These are phyloP conservation scores for Sebastes paucispinis DNA, from an alignment of 2,797 vertebrate species.

Conservation along the genomic window DNA sequence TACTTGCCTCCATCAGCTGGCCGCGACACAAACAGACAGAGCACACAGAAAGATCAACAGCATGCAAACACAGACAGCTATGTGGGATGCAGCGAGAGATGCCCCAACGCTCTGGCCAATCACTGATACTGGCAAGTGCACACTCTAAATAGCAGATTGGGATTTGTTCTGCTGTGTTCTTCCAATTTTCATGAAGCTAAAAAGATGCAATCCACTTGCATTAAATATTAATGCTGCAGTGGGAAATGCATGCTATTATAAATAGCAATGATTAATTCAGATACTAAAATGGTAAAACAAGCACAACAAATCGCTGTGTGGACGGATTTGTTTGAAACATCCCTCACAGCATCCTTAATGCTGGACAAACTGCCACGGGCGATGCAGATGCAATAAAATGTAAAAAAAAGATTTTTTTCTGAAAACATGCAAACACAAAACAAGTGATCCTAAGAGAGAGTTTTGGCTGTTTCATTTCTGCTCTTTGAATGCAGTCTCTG, in stretches of 20 bases:
- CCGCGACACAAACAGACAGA: constrained; percentile 72
- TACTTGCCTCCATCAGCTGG: constrained; percentile 84
- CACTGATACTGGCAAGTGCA: constrained; percentile 22
- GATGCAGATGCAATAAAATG: not conserved
- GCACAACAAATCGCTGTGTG: not conserved
- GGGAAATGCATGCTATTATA: not conserved
- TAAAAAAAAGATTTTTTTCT: not conserved
- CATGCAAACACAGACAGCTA: constrained; percentile 52
- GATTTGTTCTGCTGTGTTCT: not conserved
- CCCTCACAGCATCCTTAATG: not conserved
- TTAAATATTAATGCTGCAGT: not conserved
- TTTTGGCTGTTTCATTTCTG: constrained; percentile 7
- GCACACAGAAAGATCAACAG: constrained; percentile 60
- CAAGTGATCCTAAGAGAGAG: not conserved
- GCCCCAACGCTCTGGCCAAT: constrained; percentile 11
- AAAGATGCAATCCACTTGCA: not conserved
- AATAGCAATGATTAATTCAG: not conserved
- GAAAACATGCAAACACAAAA: constrained; percentile 17
- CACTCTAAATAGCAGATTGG: constrained; percentile 17
- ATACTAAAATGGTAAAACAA: not conserved
- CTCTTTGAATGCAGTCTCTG: constrained; percentile 1
- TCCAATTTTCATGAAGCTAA: constrained; percentile 12
- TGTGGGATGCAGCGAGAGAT: constrained; percentile 28
- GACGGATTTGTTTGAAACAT: not conserved
- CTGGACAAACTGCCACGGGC: not conserved